A percentile compares a stretch with the other conserved stretches of the same genome.
phyloP scores from a whole-genome alignment of 2,797 vertebrate genomes.

The Poeciliopsis gracilis region DNA sequence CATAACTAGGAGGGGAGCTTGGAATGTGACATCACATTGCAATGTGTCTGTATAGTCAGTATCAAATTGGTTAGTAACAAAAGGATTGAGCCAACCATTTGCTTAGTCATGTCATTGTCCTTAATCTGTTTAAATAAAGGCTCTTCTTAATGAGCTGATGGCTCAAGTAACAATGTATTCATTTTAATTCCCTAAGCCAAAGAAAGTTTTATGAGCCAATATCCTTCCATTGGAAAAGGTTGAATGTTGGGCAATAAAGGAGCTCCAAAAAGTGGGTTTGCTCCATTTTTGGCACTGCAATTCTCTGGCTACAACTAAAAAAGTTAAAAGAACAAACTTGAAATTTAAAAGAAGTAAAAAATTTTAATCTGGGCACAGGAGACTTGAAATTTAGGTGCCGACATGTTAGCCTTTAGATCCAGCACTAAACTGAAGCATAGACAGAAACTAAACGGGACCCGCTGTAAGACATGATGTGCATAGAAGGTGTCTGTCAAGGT shows the following conservation, averaged over 20 bases:
- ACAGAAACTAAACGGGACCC: background rate
- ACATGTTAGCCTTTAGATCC: background rate
- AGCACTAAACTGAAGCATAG: background rate
- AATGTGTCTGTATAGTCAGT: background rate
- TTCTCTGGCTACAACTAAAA: background rate
- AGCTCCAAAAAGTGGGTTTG: background rate
- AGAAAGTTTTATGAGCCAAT: background rate
- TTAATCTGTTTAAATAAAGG: background rate
- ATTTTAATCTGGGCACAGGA: background rate
- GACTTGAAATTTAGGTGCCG: background rate
- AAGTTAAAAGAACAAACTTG: background rate
- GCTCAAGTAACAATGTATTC: background rate
- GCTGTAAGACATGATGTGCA: background rate
- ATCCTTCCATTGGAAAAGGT: background rate
- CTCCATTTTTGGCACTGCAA: background rate
- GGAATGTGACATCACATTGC: background rate
- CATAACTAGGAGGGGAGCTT: too few species aligned
- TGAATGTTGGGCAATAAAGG: background rate
- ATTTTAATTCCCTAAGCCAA: background rate
- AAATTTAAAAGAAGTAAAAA: background rate
- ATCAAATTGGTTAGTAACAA: background rate
- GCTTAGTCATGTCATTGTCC: background rate
- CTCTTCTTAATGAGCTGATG: background rate
- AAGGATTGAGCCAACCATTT: background rate
- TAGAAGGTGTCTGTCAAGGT: background rate